phyloP scores from a whole-genome alignment of 92 coral and sea anemone species.

The Zoanthus sociatus region DNA sequence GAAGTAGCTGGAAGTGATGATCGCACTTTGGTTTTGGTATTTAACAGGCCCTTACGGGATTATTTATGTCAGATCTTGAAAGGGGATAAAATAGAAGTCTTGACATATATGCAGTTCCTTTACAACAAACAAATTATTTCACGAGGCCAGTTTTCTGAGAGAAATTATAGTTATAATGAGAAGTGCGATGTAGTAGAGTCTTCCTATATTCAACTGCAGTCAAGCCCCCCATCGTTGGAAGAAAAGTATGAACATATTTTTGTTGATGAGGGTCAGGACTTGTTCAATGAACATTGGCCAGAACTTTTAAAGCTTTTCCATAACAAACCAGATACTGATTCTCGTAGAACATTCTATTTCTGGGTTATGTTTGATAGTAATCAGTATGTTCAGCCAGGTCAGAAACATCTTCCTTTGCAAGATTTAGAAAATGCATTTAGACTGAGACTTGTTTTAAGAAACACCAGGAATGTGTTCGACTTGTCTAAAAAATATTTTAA shows the following conservation, averaged over 20 bases:
- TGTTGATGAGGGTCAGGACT: not conserved
- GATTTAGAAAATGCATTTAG: not conserved
- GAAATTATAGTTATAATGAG: not conserved
- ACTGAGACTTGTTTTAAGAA: conserved; percentile 47
- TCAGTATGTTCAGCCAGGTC: conserved; percentile 30
- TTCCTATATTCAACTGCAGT: not conserved
- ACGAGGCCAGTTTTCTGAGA: not conserved
- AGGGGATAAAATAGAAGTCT: not conserved
- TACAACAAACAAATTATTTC: not conserved
- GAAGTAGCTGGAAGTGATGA: not conserved
- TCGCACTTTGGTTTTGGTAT: too few species aligned
- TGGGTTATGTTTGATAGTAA: conserved; percentile 65
- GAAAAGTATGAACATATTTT: conserved; percentile 4
- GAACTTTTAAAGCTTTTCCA: not conserved
- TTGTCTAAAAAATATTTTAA: conserved; percentile 45
- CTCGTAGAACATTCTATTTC: not conserved
- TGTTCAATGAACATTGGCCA: too few species aligned
- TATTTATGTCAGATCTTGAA: not conserved
- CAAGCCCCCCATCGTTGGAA: not conserved
- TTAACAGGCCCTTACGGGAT: not conserved
- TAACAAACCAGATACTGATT: not conserved
- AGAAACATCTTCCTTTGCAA: not conserved
- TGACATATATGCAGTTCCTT: conserved; percentile 38
- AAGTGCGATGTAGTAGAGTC: not conserved
- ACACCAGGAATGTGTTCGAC: conserved; percentile 42